A percentile compares a stretch with the other conserved stretches of the same genome.
Evolutionary conservation across 2,888 invertebrate species (phyloP).

Genomic region (Gortyna flavago): DNA sequence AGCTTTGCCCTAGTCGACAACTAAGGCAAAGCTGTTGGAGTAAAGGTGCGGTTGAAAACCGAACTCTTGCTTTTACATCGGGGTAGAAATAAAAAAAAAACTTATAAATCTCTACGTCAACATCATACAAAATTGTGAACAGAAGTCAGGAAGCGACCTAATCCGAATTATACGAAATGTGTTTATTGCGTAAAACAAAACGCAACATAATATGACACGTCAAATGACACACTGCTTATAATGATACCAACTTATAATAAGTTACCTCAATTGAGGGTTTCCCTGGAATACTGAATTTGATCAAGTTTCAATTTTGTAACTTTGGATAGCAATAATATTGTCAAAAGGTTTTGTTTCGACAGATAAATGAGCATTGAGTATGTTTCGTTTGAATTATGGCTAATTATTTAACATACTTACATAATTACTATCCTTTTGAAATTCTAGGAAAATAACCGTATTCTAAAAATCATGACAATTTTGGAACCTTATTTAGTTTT

Average conservation of each 20-base stretch:
- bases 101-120: too few species aligned
- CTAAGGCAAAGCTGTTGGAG: not conserved
- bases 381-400: not conserved
- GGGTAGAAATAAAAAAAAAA: not conserved
- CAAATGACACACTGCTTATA: slow-evolving; percentile 10
- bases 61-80: not conserved
- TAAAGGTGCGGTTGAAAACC: not conserved
- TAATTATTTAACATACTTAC: not conserved
- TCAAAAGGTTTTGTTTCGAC: not conserved
- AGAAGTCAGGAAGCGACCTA: not conserved
- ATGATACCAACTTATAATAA: slow-evolving; percentile 35
- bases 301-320: not conserved
- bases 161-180: not conserved
- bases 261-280: not conserved
- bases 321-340: not conserved
- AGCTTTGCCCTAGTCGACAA: not conserved
- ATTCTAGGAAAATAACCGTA: not conserved
- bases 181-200: not conserved
- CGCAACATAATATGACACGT: slow-evolving; percentile 33
- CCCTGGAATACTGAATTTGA: not conserved
- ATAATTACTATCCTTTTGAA: too few species aligned
- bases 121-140: not conserved
- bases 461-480: not conserved
- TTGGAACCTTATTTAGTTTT: too few species aligned
- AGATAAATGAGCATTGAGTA: not conserved